phyloP scores from a whole-genome alignment of 2,888 invertebrate genomes.

The Cantharis nigra region DNA sequence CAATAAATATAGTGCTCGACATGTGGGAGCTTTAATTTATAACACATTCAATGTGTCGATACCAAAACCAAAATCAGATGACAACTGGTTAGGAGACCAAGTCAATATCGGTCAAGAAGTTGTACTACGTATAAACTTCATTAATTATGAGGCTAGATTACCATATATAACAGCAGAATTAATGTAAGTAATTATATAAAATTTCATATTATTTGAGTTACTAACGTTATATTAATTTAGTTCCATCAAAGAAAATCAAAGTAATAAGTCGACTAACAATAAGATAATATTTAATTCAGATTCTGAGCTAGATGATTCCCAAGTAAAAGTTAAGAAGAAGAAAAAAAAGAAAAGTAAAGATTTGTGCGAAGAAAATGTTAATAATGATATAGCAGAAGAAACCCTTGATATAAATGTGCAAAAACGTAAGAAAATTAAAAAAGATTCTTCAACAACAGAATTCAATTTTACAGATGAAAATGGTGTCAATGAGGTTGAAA shows the following conservation, averaged over 20 bases:
- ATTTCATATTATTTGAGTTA: background rate
- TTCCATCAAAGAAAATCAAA: background rate
- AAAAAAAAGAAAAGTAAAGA: background rate
- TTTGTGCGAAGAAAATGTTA: background rate
- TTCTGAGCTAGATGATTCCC: background rate
- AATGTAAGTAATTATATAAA: slow-evolving; percentile 44
- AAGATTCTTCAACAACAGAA: background rate
- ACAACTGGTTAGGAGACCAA: slow-evolving; percentile 62
- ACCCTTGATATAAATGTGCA: background rate
- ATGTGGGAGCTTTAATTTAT: slow-evolving; percentile 71
- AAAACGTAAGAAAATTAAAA: background rate
- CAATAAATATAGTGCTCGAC: slow-evolving; percentile 68
- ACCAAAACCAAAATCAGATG: slow-evolving; percentile 58
- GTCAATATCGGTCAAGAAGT: slow-evolving; percentile 66
- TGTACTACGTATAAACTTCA: slow-evolving; percentile 61
- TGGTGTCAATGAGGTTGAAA: background rate
- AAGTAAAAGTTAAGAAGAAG: background rate
- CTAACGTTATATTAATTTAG: slow-evolving; percentile 15
- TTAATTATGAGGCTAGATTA: slow-evolving; percentile 63
- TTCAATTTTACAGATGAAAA: background rate
- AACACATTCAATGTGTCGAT: slow-evolving; percentile 73
- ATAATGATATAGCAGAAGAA: background rate
- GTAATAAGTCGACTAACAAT: background rate
- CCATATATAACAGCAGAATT: slow-evolving; percentile 69
- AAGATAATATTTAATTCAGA: slow-evolving; percentile 3